Evolutionary conservation across 2,113 vertebrate genomes (phyloP), one percentile per base, ranked within the genome.

Genomic region (Microcebus ravelobensis): DNA sequence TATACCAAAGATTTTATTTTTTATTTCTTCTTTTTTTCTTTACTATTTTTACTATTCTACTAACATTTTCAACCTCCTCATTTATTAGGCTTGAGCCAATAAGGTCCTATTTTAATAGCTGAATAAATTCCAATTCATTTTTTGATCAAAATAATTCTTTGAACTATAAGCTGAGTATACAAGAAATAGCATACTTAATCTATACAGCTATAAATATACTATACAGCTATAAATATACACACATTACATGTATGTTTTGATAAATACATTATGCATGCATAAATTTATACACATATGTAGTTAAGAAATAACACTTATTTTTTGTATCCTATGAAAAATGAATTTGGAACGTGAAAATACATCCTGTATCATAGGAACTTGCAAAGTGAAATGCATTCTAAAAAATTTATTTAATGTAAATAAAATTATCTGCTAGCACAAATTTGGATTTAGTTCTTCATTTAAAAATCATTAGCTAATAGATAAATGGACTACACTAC

Each of bases 381-480:
- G 1, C 39, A 83, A 95, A 84, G 0, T 52, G 73, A 93, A 84
- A 63, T 29, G 0, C 4, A 81, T 70, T 76, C 11, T 88, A 48
- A 71, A 74, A 27, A 57, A 77, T 39, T 81, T 94, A 5, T 73
- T 82, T 89, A 87, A 70, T 20, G 6, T 48, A 70, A 71, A 57
- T 73, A 61, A 57, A 91, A 52, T 50, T 74, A 71, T 90, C 3
- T 79, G 20, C 57, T 48, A 87, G 8, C n/a, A 48, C 2, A 48
- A 67, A 52, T 92, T 87, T 55, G 48, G 0, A 55, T 73, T 14
- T 5, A 87, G 12, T 31, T 20, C 20, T 92, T 94, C 15, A 57
- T 23, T 90, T 92, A 94, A 90, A 82, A 86, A 73, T 88, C 34
- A 85, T 57, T 70, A 34, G 11, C 21, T 79, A 95, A 18, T 34